These are phyloP conservation scores for Mesoligia furuncula DNA, from an alignment of 2,888 invertebrate species.

Conservation along the genomic window DNA sequence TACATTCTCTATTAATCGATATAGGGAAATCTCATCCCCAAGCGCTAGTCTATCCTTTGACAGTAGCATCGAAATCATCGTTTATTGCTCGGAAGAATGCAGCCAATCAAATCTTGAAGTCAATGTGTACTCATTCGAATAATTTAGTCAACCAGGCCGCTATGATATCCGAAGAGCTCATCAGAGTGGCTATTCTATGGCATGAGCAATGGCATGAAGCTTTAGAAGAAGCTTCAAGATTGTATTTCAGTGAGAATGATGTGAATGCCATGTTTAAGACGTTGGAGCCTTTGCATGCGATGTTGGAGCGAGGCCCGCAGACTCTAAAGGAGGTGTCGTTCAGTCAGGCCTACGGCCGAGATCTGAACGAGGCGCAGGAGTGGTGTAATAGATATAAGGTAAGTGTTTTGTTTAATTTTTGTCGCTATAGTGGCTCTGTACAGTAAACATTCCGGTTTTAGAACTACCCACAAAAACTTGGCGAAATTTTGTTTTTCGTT, in stretches of 20 bases:
- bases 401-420: slow-evolving; percentile 3
- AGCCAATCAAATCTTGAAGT: slow-evolving; percentile 98
- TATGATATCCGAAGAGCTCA: slow-evolving; percentile 99
- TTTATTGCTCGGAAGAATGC: slow-evolving; percentile 96
- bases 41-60: slow-evolving; percentile 98
- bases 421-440: background rate
- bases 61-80: slow-evolving; percentile 98
- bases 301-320: slow-evolving; percentile 98
- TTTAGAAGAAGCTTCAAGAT: slow-evolving; percentile 96
- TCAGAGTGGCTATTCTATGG: slow-evolving; percentile 99
- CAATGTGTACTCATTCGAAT: slow-evolving; percentile 98
- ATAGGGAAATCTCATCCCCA: slow-evolving; percentile 99
- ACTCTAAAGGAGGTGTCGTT: slow-evolving; percentile 99
- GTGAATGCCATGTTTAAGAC: slow-evolving; percentile 99
- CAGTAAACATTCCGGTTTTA: background rate
- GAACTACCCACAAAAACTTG: background rate
- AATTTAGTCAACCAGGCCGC: slow-evolving; percentile 98
- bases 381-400: slow-evolving; percentile 98
- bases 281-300: slow-evolving; percentile 97
- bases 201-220: slow-evolving; percentile 99
- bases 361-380: slow-evolving; percentile 97
- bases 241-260: slow-evolving; percentile 99
- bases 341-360: slow-evolving; percentile 98
- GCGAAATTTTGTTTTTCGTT: background rate
- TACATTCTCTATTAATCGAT: slow-evolving; percentile 98